phyloP scores from a whole-genome alignment of 2,888 invertebrate species.

The Agrochola macilenta region DNA sequence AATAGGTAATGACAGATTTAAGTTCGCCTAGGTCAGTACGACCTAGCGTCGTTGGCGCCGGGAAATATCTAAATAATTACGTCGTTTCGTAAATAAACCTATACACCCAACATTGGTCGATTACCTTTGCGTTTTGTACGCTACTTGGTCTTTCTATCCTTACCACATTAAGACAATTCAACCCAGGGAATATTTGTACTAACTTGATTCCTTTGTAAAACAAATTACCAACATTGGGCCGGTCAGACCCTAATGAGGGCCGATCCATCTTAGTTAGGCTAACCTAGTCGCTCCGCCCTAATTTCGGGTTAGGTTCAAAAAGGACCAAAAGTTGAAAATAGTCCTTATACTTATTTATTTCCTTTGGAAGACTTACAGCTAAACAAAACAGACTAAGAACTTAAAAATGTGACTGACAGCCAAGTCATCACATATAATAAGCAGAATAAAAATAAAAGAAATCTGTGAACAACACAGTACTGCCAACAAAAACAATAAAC shows the following conservation, averaged over 20 bases:
- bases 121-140: not conserved
- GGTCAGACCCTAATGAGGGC: conserved; percentile 17
- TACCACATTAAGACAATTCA: not conserved
- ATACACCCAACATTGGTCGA: not conserved
- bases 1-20: no score
- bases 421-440: no score
- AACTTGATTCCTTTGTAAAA: conserved; percentile 6
- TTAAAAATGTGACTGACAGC: no score
- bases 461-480: no score
- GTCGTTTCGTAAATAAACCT: not conserved
- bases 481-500: no score
- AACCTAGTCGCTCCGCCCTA: not conserved
- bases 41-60: no score
- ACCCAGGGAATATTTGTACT: not conserved
- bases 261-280: conserved; percentile 21
- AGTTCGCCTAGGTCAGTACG: no score
- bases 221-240: conserved; percentile 12
- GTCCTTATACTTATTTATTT: not conserved
- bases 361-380: no score
- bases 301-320: not conserved
- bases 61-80: no score
- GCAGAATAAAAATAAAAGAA: no score
- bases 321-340: not conserved
- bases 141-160: not conserved
- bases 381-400: no score